Evolutionary conservation across 2,113 vertebrate genomes (phyloP).

Genomic region (Hydropotes inermis): DNA sequence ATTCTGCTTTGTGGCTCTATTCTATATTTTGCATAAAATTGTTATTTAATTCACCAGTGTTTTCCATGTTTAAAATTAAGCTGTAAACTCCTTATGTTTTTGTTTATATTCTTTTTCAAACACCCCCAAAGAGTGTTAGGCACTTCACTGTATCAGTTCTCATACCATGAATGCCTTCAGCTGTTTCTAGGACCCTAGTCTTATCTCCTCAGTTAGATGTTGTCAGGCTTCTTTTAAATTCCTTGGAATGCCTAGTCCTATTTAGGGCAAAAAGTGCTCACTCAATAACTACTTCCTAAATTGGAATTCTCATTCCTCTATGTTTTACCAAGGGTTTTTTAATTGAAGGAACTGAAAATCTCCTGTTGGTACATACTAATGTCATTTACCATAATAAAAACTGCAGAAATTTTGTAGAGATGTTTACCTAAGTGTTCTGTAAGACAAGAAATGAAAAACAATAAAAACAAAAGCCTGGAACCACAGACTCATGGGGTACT

Average conservation of each 20-base stretch:
- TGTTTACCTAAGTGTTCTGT: neutral
- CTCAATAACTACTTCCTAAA: constrained; percentile 1
- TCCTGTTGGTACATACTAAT: neutral
- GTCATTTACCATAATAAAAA: neutral
- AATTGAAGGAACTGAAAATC: neutral
- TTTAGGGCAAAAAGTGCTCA: neutral
- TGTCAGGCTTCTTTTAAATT: neutral
- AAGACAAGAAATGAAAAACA: neutral
- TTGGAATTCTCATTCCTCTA: neutral
- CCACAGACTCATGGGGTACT: neutral
- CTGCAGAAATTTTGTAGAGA: neutral
- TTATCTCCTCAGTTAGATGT: neutral
- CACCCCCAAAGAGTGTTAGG: neutral
- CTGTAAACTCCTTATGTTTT: neutral
- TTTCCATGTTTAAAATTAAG: neutral
- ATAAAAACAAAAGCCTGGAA: constrained; percentile 20
- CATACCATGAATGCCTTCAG: neutral
- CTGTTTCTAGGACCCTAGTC: neutral
- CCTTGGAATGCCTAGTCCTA: neutral
- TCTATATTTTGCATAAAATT: neutral
- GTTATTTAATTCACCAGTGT: neutral
- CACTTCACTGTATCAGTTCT: neutral
- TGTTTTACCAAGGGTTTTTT: neutral
- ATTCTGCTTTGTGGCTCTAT: neutral
- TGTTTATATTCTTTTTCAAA: constrained; percentile 6